Conservation (phyloP, 2,888 invertebrate genomes). For the Hyles lineata region DNA sequence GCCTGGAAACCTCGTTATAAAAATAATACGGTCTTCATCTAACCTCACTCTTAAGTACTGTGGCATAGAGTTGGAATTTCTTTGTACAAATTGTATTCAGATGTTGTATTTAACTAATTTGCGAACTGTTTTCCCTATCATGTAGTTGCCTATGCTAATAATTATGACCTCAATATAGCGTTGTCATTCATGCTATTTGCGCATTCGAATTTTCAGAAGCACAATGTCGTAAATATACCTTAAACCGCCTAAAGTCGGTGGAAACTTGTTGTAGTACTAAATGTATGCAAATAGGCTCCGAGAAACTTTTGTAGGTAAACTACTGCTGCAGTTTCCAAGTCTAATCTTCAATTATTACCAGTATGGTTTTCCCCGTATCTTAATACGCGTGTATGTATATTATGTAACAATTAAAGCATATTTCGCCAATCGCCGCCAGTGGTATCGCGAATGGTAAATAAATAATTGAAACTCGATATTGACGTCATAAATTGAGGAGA, state of each 20-base stretch:
- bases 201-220: neutral
- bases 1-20: conserved; percentile 34
- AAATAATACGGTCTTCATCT: conserved; percentile 25
- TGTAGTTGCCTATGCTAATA: conserved; percentile 36
- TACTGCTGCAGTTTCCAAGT: neutral
- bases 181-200: conserved; percentile 28
- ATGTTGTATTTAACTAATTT: conserved; percentile 43
- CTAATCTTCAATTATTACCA: conserved; percentile 6
- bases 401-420: neutral
- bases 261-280: neutral
- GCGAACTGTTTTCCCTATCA: conserved; percentile 45
- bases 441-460: too few species aligned
- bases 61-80: conserved; percentile 46
- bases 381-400: neutral
- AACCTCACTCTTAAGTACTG: conserved; percentile 39
- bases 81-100: neutral
- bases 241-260: neutral
- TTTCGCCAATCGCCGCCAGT: neutral
- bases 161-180: conserved; percentile 30
- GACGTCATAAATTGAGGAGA: too few species aligned
- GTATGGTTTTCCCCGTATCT: neutral
- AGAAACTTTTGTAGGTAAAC: neutral
- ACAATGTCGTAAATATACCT: neutral
- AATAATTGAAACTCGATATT: too few species aligned
- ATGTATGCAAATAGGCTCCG: conserved; percentile 2